Percentiles rank a stretch among this genome's conserved stretches.
Evolutionary conservation across 2,113 vertebrate genomes (phyloP).

Genomic region (Python bivittatus): DNA sequence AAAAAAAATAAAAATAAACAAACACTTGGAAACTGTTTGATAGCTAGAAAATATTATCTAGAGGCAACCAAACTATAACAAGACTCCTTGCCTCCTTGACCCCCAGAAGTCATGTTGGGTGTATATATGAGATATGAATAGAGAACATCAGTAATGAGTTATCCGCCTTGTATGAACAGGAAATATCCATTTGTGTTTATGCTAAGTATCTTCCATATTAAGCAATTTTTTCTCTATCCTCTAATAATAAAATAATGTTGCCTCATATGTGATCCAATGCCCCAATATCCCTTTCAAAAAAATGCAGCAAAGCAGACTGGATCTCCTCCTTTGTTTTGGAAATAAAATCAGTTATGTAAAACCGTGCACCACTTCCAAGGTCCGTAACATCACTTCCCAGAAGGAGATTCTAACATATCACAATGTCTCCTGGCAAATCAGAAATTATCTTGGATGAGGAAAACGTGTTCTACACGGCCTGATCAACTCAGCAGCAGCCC

Average conservation of each 20-base stretch:
- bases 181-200: neutral
- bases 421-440: neutral
- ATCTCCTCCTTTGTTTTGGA: neutral
- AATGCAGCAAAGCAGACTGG: neutral
- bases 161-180: neutral
- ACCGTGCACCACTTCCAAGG: neutral
- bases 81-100: neutral
- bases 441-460: slow-evolving; percentile 42
- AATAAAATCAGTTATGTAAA: neutral
- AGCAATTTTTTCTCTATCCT: neutral
- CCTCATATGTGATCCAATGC: neutral
- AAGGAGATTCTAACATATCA: neutral
- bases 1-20: neutral
- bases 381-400: accelerated
- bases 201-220: neutral
- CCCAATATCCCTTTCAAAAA: neutral
- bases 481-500: neutral
- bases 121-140: neutral
- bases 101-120: neutral
- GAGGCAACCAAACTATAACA: neutral
- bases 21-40: neutral
- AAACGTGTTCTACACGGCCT: slow-evolving; percentile 25
- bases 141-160: neutral
- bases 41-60: neutral
- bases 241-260: neutral